Evolutionary conservation across 2,888 invertebrate species (phyloP).

Genomic region (Caenorhabditis auriculariae): DNA sequence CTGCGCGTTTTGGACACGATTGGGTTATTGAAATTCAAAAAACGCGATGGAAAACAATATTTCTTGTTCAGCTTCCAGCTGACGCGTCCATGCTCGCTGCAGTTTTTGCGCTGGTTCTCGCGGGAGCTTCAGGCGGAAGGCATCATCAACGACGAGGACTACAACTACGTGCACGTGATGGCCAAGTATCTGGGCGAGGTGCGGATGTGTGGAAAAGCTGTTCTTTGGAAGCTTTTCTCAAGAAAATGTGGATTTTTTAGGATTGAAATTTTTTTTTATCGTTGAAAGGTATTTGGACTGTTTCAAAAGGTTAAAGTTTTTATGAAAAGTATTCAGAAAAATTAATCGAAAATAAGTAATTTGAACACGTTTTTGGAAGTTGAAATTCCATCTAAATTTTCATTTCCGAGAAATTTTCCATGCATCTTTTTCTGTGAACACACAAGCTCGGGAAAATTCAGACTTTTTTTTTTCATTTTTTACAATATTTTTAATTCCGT

Average conservation of each 20-base stretch:
- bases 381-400: background rate
- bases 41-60: background rate
- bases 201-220: background rate
- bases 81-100: slow-evolving; percentile 82
- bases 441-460: background rate
- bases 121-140: slow-evolving; percentile 38
- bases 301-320: too few relatives aligned
- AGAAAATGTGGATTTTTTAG: too few relatives aligned
- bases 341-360: too few relatives aligned
- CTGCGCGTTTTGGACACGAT: slow-evolving; percentile 24
- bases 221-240: too few relatives aligned
- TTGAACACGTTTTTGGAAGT: too few relatives aligned
- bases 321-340: too few relatives aligned
- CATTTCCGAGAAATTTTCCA: background rate
- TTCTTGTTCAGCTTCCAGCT: slow-evolving; percentile 75
- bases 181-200: slow-evolving; percentile 88
- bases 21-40: slow-evolving; percentile 9
- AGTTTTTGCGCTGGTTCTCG: slow-evolving; percentile 79
- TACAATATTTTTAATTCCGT: too few relatives aligned
- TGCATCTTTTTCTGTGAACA: background rate
- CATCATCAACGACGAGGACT: slow-evolving; percentile 62
- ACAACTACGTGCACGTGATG: slow-evolving; percentile 75
- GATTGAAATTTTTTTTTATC: too few relatives aligned
- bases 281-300: too few relatives aligned
- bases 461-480: background rate